Conservation (phyloP, 2,888 invertebrate genomes). For the Lathronympha strigana region DNA sequence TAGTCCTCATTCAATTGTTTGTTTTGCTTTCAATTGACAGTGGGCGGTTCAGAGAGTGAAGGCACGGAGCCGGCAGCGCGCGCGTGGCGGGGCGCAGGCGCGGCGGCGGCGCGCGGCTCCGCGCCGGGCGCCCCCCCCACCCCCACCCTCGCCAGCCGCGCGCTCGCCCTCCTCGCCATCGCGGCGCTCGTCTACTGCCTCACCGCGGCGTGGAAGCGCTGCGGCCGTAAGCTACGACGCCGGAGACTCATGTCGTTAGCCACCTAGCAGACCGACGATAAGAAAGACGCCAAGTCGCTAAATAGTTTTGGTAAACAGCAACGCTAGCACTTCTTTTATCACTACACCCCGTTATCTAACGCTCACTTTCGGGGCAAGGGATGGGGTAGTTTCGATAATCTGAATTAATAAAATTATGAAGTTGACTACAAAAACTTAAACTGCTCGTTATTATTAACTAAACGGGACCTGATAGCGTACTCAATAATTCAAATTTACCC, state of each 20-base stretch:
- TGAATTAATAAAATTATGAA: no score
- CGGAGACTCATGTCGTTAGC: conserved; percentile 68
- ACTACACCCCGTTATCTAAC: no score
- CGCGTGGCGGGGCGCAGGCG: conserved; percentile 79
- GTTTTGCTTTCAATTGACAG: neutral
- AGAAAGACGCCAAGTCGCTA: conserved; percentile 29
- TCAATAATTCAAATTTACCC: no score
- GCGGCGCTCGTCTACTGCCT: conserved; percentile 58
- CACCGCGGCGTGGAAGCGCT: conserved; percentile 64
- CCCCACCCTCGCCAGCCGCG: conserved; percentile 54
- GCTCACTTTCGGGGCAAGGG: no score
- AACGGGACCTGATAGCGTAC: no score
- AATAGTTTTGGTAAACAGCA: no score
- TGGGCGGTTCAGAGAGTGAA: conserved; percentile 76
- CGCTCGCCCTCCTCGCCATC: conserved; percentile 58
- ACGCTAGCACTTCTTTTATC: no score
- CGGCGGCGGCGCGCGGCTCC: conserved; percentile 50
- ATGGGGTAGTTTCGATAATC: no score
- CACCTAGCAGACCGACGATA: conserved; percentile 62
- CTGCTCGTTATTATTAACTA: no score
- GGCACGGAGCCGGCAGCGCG: conserved; percentile 80
- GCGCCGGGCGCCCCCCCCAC: conserved; percentile 55
- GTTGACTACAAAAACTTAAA: no score
- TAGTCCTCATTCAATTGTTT: no score
- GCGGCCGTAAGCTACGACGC: conserved; percentile 66